Conservation (phyloP, 2,113 vertebrate genomes). For the Lonchura striata region DNA sequence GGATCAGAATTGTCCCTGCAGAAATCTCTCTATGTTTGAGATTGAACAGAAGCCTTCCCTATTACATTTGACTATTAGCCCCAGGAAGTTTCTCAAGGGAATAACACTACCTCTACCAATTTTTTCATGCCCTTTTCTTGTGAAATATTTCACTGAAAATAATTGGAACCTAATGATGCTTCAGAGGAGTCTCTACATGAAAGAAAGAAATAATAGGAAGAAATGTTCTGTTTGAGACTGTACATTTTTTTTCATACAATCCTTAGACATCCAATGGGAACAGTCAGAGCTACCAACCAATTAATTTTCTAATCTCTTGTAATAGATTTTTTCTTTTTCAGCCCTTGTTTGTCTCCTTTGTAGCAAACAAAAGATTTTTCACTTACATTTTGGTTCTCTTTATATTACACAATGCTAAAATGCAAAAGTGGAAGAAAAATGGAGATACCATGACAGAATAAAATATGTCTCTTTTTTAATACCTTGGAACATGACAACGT, state of each 20-base stretch:
- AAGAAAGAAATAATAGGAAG: constrained; percentile 31
- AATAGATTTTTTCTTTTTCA: constrained; percentile 38
- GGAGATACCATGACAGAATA: neutral
- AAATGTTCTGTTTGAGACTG: constrained; percentile 25
- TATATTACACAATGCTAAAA: neutral
- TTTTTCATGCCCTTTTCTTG: constrained; percentile 35
- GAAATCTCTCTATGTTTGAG: neutral
- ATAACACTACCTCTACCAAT: neutral
- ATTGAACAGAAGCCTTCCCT: neutral
- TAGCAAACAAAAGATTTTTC: constrained; percentile 13
- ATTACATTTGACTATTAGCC: neutral
- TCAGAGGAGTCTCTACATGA: neutral
- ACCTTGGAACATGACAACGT: neutral
- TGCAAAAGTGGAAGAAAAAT: neutral
- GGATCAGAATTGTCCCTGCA: neutral
- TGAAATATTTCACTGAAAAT: constrained; percentile 50
- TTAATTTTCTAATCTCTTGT: constrained; percentile 55
- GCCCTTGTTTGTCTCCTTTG: constrained; percentile 23
- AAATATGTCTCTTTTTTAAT: neutral
- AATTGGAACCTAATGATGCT: constrained; percentile 59
- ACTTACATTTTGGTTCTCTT: neutral
- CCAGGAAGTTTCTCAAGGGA: neutral
- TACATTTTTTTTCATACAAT: constrained; percentile 12
- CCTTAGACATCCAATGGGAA: constrained; percentile 43
- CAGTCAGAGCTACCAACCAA: constrained; percentile 40